Conservation (phyloP, 2,113 vertebrate genomes). For the Oxyruncus cristatus region DNA sequence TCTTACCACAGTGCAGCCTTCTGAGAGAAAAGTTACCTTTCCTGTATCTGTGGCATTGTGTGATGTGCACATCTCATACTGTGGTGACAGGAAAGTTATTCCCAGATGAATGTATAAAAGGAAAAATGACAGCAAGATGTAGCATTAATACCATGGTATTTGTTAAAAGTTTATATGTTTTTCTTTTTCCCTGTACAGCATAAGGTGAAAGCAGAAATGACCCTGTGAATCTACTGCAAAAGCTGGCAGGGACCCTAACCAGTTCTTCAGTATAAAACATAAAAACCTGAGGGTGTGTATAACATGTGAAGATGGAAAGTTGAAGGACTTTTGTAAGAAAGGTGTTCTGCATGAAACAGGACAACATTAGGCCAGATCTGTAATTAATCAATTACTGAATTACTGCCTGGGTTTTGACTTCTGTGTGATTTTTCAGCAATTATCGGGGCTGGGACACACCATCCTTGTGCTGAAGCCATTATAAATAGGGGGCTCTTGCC, state of each 20-base stretch:
- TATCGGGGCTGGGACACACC: fast-evolving
- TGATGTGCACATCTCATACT: neutral
- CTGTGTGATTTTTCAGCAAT: neutral
- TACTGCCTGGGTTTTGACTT: neutral
- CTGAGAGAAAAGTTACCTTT: neutral
- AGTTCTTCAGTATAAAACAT: neutral
- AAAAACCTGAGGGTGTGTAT: neutral
- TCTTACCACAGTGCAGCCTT: neutral
- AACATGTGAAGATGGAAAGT: neutral
- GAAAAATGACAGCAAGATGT: neutral
- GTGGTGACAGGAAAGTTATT: neutral
- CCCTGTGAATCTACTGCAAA: neutral
- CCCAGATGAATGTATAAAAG: neutral
- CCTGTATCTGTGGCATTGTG: neutral
- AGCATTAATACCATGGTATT: neutral
- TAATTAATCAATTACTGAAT: neutral
- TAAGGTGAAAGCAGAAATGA: neutral
- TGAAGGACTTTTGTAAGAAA: neutral
- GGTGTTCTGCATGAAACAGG: neutral
- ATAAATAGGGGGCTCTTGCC: neutral
- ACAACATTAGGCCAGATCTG: neutral
- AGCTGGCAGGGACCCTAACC: neutral
- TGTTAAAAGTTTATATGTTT: neutral
- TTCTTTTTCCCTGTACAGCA: fast-evolving
- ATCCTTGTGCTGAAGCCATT: neutral